These are phyloP conservation scores for Melanargia galathea DNA, from an alignment of 2,888 invertebrate species.

Conservation along the genomic window DNA sequence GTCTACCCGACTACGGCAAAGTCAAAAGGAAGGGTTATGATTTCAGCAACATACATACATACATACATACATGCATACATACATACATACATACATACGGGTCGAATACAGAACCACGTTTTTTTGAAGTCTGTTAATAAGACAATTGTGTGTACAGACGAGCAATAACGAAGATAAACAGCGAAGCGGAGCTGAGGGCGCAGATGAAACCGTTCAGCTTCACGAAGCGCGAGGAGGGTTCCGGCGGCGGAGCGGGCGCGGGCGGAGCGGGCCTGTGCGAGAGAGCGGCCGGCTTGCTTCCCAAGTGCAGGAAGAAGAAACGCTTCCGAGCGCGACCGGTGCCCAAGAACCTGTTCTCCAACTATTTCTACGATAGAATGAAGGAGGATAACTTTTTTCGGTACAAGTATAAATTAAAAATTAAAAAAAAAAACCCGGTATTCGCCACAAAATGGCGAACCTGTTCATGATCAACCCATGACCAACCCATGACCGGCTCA, in stretches of 20 bases:
- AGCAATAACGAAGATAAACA: constrained; percentile 82
- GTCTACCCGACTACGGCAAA: too few relatives aligned
- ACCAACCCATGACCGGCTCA: too few relatives aligned
- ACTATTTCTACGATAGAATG: constrained; percentile 86
- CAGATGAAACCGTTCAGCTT: constrained; percentile 86
- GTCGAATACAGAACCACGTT: too few relatives aligned
- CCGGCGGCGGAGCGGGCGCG: constrained; percentile 54
- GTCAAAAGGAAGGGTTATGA: too few relatives aligned
- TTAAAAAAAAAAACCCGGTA: too few relatives aligned
- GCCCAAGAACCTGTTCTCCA: constrained; percentile 86
- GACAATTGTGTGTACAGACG: constrained; percentile 62
- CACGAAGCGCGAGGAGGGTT: constrained; percentile 81
- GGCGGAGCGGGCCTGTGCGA: too few relatives aligned
- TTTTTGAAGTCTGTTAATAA: too few relatives aligned
- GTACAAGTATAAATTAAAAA: constrained; percentile 58
- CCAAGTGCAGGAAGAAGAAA: constrained; percentile 74
- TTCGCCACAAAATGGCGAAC: too few relatives aligned
- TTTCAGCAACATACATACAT: too few relatives aligned
- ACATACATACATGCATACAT: too few relatives aligned
- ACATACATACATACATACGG: too few relatives aligned
- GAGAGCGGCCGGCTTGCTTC: constrained; percentile 56
- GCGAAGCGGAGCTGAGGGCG: constrained; percentile 83
- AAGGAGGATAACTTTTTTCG: constrained; percentile 88
- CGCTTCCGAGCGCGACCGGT: constrained; percentile 86
- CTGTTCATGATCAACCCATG: too few relatives aligned